Base-by-base conservation (phyloP, 1,140 invertebrate species). In the Drosophila santomea region DNA sequence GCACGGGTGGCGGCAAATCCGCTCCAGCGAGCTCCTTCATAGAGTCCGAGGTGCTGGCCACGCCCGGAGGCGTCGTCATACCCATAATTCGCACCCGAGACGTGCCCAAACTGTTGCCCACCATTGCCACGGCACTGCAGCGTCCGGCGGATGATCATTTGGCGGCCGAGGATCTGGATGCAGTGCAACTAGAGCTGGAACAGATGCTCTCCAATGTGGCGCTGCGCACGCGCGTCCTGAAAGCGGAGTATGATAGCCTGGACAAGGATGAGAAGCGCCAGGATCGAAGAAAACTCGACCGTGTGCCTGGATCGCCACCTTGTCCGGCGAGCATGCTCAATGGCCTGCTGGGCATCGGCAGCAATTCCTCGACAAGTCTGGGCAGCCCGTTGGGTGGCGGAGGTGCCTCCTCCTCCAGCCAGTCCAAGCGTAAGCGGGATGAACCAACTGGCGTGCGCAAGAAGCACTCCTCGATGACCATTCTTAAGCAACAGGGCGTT, bases 171-270 rank as follows among this genome's bases (percentile, higher is more conserved):
- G 97, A 98, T 91, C 93, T 98, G 12, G 97, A 98, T 91, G 94
- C 94, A 1, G 93, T 98, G 11, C 97, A 99, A 90, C 90, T 96
- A 44, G 98, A 98, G 91, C 92, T 98, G n/a, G 97, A 99, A 93
- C 95, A 95, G 43, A 92, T 98, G 32, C 93, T 98, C 11, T 97
- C 97, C 0, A 96, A 96, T 45, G 96, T 96, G 35, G 96, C 97
- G 1, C 94, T 97, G 2, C 93, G 97, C 43, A 94, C 95, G 71
- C 93, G 96, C 74, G 94, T 95, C 48, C 94, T 98, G 4, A 95
- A 96, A 82, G 94, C 94, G 7, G 97, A 98, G 93, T 95, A 96
- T 69, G 93, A 94, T 43, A 95, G 93, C 78, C 93, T 96, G 44
- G 95, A 95, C 60, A 95, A 95, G 38, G 95, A 95, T 68, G 96